phyloP scores from a whole-genome alignment of 2,888 invertebrate genomes.

The Biston betularia region DNA sequence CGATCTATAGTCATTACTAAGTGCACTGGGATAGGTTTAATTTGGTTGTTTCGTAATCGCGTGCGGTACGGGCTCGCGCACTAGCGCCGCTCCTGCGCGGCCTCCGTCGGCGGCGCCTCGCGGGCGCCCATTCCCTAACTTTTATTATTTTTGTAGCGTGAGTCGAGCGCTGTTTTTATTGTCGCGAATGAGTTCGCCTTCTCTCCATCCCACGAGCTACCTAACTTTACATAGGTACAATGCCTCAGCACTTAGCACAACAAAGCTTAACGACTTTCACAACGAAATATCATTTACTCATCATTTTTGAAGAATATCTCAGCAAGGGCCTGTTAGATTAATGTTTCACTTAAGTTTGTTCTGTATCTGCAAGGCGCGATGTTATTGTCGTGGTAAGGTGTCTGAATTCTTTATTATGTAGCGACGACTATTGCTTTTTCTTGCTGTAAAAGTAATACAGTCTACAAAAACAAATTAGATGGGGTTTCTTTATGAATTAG shows the following conservation, averaged over 20 bases:
- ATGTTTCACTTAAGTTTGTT: conserved; percentile 16
- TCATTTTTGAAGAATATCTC: conserved; percentile 26
- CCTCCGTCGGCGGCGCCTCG: conserved; percentile 60
- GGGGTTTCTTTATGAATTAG: conserved; percentile 51
- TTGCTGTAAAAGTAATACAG: not conserved
- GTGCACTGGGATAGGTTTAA: not conserved
- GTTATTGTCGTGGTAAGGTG: not conserved
- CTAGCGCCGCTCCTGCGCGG: conserved; percentile 48
- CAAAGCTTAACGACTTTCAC: conserved; percentile 41
- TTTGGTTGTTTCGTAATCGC: conserved; percentile 8
- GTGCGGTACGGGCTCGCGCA: conserved; percentile 13
- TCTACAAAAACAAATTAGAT: conserved; percentile 2
- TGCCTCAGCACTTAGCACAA: conserved; percentile 41
- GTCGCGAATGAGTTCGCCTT: conserved; percentile 65
- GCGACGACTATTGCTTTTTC: not conserved
- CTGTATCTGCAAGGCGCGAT: not conserved
- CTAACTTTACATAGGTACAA: conserved; percentile 46
- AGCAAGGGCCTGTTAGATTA: conserved; percentile 11
- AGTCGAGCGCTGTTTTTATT: conserved; percentile 72
- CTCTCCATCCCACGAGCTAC: conserved; percentile 56
- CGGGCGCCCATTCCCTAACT: conserved; percentile 71
- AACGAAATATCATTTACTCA: conserved; percentile 29
- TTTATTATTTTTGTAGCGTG: conserved; percentile 78
- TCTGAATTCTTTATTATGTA: not conserved
- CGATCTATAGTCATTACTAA: not conserved